Conservation (phyloP, 1,140 invertebrate genomes). For the Drosophila murphyi region DNA sequence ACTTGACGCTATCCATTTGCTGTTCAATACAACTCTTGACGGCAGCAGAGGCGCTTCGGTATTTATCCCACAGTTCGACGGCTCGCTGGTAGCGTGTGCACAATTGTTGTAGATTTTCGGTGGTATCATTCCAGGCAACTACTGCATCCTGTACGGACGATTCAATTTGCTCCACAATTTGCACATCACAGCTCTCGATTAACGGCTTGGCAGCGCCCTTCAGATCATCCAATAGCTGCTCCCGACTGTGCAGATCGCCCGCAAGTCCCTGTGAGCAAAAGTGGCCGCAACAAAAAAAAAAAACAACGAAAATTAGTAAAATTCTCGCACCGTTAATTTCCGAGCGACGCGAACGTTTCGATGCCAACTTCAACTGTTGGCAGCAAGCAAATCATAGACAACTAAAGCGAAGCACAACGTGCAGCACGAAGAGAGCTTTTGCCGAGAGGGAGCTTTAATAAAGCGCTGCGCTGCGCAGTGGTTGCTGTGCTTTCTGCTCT, state of each 20-base stretch:
- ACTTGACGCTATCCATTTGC: conserved; percentile 85
- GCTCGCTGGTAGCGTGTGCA: conserved; percentile 91
- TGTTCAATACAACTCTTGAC: conserved; percentile 90
- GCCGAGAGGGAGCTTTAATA: conserved; percentile 6
- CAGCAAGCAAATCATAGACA: neutral
- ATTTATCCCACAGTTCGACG: conserved; percentile 91
- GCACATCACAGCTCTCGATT: conserved; percentile 88
- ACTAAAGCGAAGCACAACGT: conserved; percentile 33
- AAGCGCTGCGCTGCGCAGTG: neutral
- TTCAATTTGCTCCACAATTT: conserved; percentile 89
- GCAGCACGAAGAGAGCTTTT: conserved; percentile 11
- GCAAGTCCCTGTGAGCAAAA: conserved; percentile 85
- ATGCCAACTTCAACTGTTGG: conserved; percentile 66
- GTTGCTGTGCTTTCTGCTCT: neutral
- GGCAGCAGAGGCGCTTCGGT: conserved; percentile 90
- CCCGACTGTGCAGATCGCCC: conserved; percentile 88
- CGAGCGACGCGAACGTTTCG: conserved; percentile 65
- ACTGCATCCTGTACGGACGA: conserved; percentile 90
- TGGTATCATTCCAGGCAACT: conserved; percentile 90
- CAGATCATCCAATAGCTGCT: conserved; percentile 89
- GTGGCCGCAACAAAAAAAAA: conserved; percentile 6
- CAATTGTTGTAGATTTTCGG: conserved; percentile 89
- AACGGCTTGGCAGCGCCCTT: conserved; percentile 89
- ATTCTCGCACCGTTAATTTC: conserved; percentile 15
- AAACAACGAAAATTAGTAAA: conserved; percentile 10